These are phyloP conservation scores for Drosophila kambysellisi DNA, from an alignment of 2,888 invertebrate species.

Conservation along the genomic window DNA sequence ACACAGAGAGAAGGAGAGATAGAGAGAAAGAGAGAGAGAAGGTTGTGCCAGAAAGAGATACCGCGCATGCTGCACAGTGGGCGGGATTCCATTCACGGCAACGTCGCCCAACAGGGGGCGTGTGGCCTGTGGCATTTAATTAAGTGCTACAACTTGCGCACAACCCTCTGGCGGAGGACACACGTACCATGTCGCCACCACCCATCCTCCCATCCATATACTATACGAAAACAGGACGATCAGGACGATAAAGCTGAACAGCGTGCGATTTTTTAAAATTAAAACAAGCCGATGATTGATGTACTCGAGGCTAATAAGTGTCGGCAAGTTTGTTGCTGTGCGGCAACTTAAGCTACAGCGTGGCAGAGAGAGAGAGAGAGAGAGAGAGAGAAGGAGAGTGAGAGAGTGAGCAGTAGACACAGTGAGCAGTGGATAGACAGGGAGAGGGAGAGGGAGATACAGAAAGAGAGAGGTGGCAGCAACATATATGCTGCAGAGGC, in stretches of 20 bases:
- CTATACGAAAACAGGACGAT: constrained; percentile 8
- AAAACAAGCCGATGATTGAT: constrained; percentile 78
- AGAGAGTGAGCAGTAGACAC: not conserved
- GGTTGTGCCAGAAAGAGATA: constrained; percentile 62
- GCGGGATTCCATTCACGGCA: constrained; percentile 64
- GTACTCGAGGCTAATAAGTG: constrained; percentile 79
- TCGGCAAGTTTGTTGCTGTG: constrained; percentile 50
- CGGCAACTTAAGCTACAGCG: constrained; percentile 24
- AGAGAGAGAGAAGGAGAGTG: not conserved
- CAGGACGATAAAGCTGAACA: constrained; percentile 48
- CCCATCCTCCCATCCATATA: not conserved
- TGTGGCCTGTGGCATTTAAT: constrained; percentile 68
- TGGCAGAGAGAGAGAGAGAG: constrained; percentile 5
- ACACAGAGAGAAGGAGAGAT: not conserved
- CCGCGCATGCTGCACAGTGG: constrained; percentile 62
- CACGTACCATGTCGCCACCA: not conserved
- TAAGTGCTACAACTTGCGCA: constrained; percentile 68
- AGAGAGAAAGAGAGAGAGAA: not conserved
- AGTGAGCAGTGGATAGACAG: not conserved
- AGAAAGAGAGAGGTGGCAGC: not conserved
- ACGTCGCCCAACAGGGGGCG: constrained; percentile 41
- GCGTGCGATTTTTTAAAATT: constrained; percentile 77
- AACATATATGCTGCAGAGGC: constrained; percentile 9
- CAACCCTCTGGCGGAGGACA: constrained; percentile 12
- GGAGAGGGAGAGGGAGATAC: not conserved